Evolutionary conservation across 2,113 vertebrate genomes (phyloP).

Genomic region (Rutilus rutilus): DNA sequence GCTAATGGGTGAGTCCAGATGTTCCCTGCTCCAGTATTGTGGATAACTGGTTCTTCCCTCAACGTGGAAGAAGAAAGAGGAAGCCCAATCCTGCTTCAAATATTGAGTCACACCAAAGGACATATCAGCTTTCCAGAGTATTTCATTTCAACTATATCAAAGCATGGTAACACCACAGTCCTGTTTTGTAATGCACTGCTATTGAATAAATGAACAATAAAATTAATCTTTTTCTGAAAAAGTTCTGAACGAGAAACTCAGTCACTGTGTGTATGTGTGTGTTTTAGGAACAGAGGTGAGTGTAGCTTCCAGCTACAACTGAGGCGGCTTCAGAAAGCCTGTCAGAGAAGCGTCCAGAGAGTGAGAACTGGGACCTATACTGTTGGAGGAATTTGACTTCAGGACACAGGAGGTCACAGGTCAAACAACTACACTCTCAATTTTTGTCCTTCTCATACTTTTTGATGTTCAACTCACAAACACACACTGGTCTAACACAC

Average conservation of each 20-base stretch:
- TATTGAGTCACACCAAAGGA: too few species aligned
- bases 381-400: slow-evolving; percentile 13
- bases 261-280: neutral
- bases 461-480: neutral
- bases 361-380: neutral
- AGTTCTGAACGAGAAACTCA: neutral
- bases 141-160: neutral
- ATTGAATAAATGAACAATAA: neutral
- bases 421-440: neutral
- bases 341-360: neutral
- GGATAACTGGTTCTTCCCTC: too few species aligned
- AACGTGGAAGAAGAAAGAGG: too few species aligned
- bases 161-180: neutral
- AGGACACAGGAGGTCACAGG: slow-evolving; percentile 11
- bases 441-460: neutral
- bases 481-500: neutral
- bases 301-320: neutral
- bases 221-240: neutral
- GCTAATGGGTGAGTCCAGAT: too few species aligned
- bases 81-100: too few species aligned
- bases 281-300: neutral
- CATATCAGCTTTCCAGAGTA: too few species aligned
- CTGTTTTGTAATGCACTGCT: neutral
- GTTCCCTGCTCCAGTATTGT: too few species aligned
- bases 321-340: neutral